A percentile compares a stretch with the other conserved stretches of the same genome.
Evolutionary conservation across 2,113 vertebrate genomes (phyloP).

Genomic region (Eonycteris spelaea): DNA sequence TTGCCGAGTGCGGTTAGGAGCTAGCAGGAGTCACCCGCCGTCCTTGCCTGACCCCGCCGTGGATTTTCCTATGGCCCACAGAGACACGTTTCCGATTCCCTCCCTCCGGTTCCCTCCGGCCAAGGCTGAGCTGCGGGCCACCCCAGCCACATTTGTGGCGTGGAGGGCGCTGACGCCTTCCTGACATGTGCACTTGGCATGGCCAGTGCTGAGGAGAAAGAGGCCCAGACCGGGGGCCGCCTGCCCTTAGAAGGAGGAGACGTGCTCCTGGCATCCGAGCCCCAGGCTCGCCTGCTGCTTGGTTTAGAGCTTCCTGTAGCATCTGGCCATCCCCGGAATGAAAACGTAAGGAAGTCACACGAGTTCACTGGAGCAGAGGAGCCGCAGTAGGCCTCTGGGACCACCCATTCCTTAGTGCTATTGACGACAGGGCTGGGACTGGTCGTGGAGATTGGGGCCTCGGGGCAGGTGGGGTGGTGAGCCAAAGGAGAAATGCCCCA

Average conservation of each 20-base stretch:
- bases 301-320: neutral
- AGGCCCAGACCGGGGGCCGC: neutral
- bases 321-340: neutral
- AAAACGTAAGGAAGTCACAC: fast-evolving
- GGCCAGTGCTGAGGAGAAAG: neutral
- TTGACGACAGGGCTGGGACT: neutral
- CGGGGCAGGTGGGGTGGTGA: neutral
- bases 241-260: neutral
- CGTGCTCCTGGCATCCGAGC: neutral
- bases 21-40: neutral
- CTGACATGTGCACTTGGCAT: neutral
- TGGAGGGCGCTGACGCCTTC: neutral
- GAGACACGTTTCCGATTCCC: neutral
- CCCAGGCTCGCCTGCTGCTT: neutral
- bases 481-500: neutral
- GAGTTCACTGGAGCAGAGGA: neutral
- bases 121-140: neutral
- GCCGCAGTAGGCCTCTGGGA: neutral
- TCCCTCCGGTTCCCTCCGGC: neutral
- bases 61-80: neutral
- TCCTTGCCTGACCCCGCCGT: neutral
- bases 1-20: fast-evolving
- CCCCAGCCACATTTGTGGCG: neutral
- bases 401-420: neutral
- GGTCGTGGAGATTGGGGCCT: neutral